A percentile compares a stretch with the other conserved stretches of the same genome.
Conservation (phyloP, 2,888 invertebrate species). For the Exephanes ischioxanthus region DNA sequence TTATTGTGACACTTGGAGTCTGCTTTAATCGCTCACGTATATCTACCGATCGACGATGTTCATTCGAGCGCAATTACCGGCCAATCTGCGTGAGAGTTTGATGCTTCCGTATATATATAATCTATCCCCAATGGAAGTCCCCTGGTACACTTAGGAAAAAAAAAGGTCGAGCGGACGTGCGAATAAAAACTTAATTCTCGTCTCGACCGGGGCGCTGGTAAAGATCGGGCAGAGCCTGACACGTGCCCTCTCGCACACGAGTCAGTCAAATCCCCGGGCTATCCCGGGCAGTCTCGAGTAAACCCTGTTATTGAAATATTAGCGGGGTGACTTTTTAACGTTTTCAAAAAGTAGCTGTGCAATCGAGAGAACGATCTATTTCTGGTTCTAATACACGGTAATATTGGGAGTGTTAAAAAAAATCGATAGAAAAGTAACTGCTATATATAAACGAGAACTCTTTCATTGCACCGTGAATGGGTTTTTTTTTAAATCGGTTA, state of each 20-base stretch:
- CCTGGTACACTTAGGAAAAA: too few relatives aligned
- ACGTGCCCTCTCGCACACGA: slow-evolving; percentile 66
- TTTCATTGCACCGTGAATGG: background rate
- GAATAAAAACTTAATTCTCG: background rate
- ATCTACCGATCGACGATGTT: slow-evolving; percentile 73
- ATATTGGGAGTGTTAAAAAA: background rate
- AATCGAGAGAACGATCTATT: slow-evolving; percentile 8
- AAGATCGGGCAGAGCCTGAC: slow-evolving; percentile 46
- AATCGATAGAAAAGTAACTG: background rate
- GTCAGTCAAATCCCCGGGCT: background rate
- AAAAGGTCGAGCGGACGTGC: background rate
- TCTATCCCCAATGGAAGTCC: background rate
- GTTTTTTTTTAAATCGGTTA: background rate
- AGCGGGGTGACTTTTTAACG: slow-evolving; percentile 59
- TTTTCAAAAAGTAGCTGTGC: slow-evolving; percentile 6
- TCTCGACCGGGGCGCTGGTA: background rate
- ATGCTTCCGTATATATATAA: background rate
- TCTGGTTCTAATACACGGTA: background rate
- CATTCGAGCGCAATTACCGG: slow-evolving; percentile 80
- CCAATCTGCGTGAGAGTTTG: slow-evolving; percentile 81
- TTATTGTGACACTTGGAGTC: slow-evolving; percentile 81
- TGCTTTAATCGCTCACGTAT: slow-evolving; percentile 66
- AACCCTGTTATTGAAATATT: slow-evolving; percentile 61
- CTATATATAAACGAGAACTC: background rate
- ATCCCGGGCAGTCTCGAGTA: background rate